Percentiles rank a stretch among this genome's conserved stretches.
Conservation (phyloP, 2,113 vertebrate genomes). For the Xenopus tropicalis region DNA sequence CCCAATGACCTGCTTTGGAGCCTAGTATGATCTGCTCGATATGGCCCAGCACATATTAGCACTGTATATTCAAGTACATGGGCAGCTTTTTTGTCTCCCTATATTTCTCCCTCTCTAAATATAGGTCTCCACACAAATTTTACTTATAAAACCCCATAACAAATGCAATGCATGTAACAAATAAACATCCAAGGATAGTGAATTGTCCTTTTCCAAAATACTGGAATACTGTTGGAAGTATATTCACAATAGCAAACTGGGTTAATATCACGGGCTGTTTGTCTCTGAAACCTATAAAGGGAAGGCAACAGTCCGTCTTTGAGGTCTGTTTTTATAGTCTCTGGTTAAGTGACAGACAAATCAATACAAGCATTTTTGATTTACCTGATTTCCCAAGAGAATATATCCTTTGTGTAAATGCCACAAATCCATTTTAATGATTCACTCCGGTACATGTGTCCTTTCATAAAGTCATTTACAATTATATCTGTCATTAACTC, state of each 20-base stretch:
- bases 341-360: conserved; percentile 27
- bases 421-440: conserved; percentile 38
- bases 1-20: no score
- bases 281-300: background rate
- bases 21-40: no score
- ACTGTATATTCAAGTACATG: no score
- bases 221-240: no score
- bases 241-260: background rate
- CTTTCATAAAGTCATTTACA: conserved; percentile 34
- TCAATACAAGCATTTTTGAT: conserved; percentile 37
- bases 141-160: no score
- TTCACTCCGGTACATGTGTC: conserved; percentile 24
- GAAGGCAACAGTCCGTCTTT: background rate
- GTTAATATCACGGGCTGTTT: background rate
- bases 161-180: no score
- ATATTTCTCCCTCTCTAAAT: no score
- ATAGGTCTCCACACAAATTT: no score
- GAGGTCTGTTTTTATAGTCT: conserved; percentile 28
- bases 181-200: no score
- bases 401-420: conserved; percentile 41
- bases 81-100: no score
- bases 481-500: conserved; percentile 9
- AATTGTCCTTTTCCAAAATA: no score
- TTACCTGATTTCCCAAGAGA: conserved; percentile 42
- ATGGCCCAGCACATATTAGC: no score